Percentiles rank a stretch among this genome's conserved stretches.
phyloP scores from a whole-genome alignment of 2,113 vertebrate species.

The Sphyrna mokarran region DNA sequence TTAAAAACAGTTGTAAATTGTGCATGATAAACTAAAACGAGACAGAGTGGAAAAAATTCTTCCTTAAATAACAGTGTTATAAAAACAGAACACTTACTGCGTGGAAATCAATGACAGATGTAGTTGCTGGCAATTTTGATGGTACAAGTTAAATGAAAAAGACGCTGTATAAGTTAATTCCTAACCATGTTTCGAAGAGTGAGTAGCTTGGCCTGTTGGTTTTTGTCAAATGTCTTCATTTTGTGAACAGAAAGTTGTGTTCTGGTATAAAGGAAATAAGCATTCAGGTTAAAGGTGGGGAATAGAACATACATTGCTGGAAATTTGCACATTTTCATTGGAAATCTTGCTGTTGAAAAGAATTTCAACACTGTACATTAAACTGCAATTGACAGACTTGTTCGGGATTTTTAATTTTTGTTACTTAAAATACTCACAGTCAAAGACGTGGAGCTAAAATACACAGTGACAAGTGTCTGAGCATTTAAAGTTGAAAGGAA shows the following conservation, averaged over 20 bases:
- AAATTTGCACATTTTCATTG: not conserved
- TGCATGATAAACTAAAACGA: constrained; percentile 72
- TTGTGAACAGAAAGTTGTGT: constrained; percentile 17
- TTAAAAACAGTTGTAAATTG: constrained; percentile 98
- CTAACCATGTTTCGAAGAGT: constrained; percentile 96
- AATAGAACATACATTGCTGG: not conserved
- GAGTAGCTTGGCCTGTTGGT: constrained; percentile 89
- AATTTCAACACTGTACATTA: not conserved
- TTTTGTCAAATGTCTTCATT: not conserved
- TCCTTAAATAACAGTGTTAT: constrained; percentile 88
- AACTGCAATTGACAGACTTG: not conserved
- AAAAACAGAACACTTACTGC: constrained; percentile 83
- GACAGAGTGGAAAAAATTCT: constrained; percentile 68
- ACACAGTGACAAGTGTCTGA: not conserved
- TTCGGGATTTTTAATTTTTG: not conserved
- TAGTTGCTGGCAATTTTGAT: constrained; percentile 91
- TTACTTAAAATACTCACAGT: not conserved
- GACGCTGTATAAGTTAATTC: constrained; percentile 82
- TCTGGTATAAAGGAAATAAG: not conserved
- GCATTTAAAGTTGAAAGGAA: not conserved
- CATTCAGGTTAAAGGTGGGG: not conserved
- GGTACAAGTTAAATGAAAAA: constrained; percentile 64
- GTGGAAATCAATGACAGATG: constrained; percentile 93
- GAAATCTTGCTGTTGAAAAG: not conserved
- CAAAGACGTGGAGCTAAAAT: not conserved